Conservation (phyloP, 1,140 invertebrate species). For the Apis laboriosa region DNA sequence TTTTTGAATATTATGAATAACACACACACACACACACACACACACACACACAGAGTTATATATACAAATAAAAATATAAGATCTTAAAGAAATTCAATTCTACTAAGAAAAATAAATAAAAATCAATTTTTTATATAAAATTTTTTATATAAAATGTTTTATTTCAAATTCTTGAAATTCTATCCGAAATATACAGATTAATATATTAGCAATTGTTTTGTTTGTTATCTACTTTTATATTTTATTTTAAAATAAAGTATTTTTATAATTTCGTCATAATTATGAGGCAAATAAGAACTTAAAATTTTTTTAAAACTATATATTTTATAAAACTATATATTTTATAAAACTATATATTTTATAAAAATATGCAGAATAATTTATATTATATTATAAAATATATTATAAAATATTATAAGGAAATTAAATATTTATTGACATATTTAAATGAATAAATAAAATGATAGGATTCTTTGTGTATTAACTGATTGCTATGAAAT, state of each 20-base stretch:
- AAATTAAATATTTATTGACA: slow-evolving; percentile 6
- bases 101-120: no score
- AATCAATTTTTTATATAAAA: no score
- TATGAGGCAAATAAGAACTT: slow-evolving; percentile 8
- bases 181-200: no score
- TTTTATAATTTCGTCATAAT: not conserved
- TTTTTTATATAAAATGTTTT: not conserved
- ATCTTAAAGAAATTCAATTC: no score
- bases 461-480: not conserved
- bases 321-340: no score
- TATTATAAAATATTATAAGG: no score
- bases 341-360: no score
- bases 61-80: no score
- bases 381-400: not conserved
- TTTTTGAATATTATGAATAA: no score
- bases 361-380: not conserved
- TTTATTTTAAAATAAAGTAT: slow-evolving; percentile 16
- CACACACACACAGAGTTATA: no score
- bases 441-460: not conserved
- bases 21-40: no score
- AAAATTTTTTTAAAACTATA: slow-evolving; percentile 3
- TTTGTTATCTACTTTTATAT: slow-evolving; percentile 34
- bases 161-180: not conserved
- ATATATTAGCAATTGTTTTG: not conserved
- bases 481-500: not conserved